Conservation (phyloP, 2,888 invertebrate genomes). For the Papilio elwesi region DNA sequence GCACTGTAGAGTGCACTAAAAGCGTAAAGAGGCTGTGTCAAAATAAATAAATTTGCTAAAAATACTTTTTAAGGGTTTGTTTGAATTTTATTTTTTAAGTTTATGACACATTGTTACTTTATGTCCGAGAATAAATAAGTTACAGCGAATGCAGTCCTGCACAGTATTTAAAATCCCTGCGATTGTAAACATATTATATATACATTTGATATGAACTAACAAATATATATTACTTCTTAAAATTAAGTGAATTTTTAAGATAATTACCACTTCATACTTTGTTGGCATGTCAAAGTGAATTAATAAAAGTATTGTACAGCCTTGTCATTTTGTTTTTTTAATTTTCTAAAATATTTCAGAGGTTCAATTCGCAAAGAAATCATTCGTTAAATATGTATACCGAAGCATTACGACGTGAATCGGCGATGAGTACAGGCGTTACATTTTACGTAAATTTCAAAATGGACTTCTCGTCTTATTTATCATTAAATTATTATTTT, state of each 20-base stretch:
- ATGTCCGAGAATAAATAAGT: background rate
- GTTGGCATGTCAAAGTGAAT: no score
- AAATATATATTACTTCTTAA: no score
- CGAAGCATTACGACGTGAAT: constrained; percentile 5
- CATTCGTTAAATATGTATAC: constrained; percentile 6
- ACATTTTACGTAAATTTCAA: background rate
- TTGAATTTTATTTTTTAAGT: background rate
- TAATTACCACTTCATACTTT: no score
- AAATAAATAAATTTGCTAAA: background rate
- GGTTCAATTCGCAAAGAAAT: background rate
- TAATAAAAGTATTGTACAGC: background rate
- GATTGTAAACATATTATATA: no score
- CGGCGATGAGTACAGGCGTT: background rate
- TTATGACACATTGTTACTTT: background rate
- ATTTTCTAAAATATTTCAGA: background rate
- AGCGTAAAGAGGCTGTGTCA: background rate
- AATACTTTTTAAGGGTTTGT: background rate
- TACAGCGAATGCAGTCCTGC: no score
- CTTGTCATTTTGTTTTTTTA: no score
- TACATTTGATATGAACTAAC: no score
- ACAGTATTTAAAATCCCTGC: no score
- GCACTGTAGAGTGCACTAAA: background rate
- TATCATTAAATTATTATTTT: background rate
- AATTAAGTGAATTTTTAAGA: no score
- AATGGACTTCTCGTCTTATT: background rate